Evolutionary conservation across 2,113 vertebrate species (phyloP).

Genomic region (Probosciger aterrimus): DNA sequence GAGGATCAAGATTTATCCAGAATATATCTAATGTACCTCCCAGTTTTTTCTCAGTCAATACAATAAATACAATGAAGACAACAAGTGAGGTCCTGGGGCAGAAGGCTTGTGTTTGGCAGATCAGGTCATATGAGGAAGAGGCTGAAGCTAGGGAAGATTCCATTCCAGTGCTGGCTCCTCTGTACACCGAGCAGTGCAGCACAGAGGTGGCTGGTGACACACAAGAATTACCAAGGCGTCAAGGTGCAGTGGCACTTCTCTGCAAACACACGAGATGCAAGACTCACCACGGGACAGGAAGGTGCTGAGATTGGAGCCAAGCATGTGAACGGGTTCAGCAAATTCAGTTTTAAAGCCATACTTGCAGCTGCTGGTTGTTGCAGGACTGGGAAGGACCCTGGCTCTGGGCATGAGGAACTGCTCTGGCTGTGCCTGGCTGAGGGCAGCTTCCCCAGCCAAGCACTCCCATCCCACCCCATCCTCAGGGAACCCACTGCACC

Average conservation of each 20-base stretch:
- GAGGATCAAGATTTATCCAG: not conserved
- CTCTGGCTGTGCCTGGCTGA: not conserved
- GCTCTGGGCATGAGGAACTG: rapidly evolving
- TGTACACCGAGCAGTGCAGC: not conserved
- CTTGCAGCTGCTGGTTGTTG: not conserved
- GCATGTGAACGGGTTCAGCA: not conserved
- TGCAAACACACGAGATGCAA: not conserved
- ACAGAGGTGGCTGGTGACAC: not conserved
- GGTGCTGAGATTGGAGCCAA: not conserved
- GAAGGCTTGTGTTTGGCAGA: not conserved
- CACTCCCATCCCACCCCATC: not conserved
- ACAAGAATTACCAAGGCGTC: not conserved
- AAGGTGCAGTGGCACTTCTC: not conserved
- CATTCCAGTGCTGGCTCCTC: not conserved
- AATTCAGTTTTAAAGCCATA: not conserved
- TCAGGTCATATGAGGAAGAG: not conserved
- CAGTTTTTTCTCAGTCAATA: not conserved
- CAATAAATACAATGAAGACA: not conserved
- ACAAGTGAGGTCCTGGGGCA: not conserved
- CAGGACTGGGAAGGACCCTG: not conserved
- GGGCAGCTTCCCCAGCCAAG: not conserved
- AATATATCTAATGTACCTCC: not conserved
- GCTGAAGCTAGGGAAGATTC: not conserved
- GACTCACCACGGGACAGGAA: not conserved
- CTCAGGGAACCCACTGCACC: not conserved